Evolutionary conservation across 2,797 vertebrate genomes (phyloP).

Genomic region (Ataeniobius toweri): DNA sequence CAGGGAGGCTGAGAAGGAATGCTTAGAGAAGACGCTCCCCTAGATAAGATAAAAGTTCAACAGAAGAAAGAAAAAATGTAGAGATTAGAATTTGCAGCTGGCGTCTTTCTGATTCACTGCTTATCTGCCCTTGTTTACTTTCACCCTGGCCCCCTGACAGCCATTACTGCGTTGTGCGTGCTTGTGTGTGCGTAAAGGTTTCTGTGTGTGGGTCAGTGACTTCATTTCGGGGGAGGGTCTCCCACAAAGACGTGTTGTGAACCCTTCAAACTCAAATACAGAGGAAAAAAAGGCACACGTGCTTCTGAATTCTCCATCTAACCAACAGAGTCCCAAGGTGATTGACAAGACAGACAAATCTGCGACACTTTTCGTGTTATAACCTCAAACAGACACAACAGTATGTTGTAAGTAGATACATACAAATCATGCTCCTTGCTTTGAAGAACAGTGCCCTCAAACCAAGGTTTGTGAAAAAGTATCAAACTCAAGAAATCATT

Average conservation of each 20-base stretch:
- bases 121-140: conserved; percentile 86
- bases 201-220: conserved; percentile 61
- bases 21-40: conserved; percentile 75
- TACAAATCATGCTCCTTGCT: not conserved
- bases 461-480: not conserved
- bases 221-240: conserved; percentile 62
- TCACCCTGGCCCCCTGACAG: conserved; percentile 77
- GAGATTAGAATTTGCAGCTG: conserved; percentile 85
- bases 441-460: not conserved
- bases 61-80: conserved; percentile 84
- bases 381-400: not conserved
- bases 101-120: conserved; percentile 83
- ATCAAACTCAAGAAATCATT: not conserved
- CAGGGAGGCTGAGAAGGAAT: conserved; percentile 75
- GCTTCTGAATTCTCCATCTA: conserved; percentile 48
- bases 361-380: not conserved
- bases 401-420: not conserved
- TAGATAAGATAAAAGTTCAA: conserved; percentile 86
- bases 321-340: conserved; percentile 47
- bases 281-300: conserved; percentile 13
- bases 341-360: not conserved
- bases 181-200: conserved; percentile 37
- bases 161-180: conserved; percentile 76
- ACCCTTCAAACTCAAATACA: conserved; percentile 40
- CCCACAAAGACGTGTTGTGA: conserved; percentile 52